Evolutionary conservation across 2,113 vertebrate species (phyloP).

Genomic region (Bos taurus): ARS-UCD2.0 NC_037348.1:14599001-14599500

Average conservation of each 20-base stretch:
- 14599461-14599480: background rate
- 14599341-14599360: background rate
- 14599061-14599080: background rate
- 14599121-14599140: background rate
- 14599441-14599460: background rate
- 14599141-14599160: background rate
- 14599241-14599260: background rate
- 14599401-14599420: background rate
- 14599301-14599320: background rate
- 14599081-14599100: background rate
- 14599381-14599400: background rate
- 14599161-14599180: background rate
- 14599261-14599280: background rate
- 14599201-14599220: background rate
- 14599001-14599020: background rate
- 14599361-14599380: fast-evolving
- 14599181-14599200: background rate
- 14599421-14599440: background rate
- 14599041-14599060: background rate
- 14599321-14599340: background rate
- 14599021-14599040: background rate
- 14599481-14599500: background rate
- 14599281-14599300: background rate
- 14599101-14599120: background rate
- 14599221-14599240: background rate